A percentile compares a stretch with the other conserved stretches of the same genome.
These are phyloP conservation scores for Coluber constrictor DNA, from an alignment of 2,797 vertebrate genomes.

Conservation along the genomic window DNA sequence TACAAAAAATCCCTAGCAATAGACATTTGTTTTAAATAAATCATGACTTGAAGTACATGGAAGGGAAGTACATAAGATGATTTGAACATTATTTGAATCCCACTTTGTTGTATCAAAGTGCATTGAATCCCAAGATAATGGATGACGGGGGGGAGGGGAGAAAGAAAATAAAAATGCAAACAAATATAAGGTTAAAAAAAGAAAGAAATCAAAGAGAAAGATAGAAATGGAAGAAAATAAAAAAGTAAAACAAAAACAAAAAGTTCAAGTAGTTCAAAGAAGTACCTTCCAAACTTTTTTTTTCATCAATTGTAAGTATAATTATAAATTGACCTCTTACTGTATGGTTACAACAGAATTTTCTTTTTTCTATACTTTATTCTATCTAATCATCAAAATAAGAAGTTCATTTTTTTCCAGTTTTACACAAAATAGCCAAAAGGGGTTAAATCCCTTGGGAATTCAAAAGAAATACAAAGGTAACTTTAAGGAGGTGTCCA, in stretches of 20 bases:
- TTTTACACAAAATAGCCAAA: background rate
- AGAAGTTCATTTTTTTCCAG: background rate
- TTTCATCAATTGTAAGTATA: background rate
- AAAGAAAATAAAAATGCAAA: too few species aligned
- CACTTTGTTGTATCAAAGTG: too few species aligned
- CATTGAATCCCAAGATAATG: background rate
- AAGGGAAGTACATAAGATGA: background rate
- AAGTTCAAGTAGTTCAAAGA: background rate
- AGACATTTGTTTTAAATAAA: background rate
- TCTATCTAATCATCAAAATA: background rate
- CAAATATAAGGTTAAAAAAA: background rate
- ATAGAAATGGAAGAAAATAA: background rate
- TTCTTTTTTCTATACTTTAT: background rate
- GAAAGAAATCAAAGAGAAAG: background rate
- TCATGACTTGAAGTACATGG: background rate
- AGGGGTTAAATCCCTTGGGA: background rate
- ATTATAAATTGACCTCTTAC: background rate
- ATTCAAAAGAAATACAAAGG: background rate
- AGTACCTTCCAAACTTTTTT: background rate
- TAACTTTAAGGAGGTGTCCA: background rate
- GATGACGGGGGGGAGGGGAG: too few species aligned
- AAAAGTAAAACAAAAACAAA: background rate
- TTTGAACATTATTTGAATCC: background rate
- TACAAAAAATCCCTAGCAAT: background rate
- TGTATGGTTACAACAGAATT: too few species aligned